Evolutionary conservation across 2,888 invertebrate genomes (phyloP).

Genomic region (Andrena haemorrhoa): DNA sequence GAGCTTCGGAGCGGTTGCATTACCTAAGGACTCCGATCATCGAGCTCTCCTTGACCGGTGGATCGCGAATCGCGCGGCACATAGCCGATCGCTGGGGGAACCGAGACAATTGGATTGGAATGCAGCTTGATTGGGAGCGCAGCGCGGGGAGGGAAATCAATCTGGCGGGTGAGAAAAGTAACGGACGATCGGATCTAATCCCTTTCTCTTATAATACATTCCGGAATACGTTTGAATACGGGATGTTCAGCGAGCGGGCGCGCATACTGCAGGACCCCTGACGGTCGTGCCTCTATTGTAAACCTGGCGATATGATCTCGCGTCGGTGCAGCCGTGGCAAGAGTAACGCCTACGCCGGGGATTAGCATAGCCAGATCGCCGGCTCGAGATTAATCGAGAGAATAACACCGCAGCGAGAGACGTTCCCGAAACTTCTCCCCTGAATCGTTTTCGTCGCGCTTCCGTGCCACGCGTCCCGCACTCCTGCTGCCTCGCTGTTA

Average conservation of each 20-base stretch:
- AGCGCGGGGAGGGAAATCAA: not conserved
- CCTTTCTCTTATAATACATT: conserved; percentile 65
- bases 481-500: not conserved
- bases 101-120: not conserved
- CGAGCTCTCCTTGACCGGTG: not conserved
- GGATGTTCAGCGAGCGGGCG: conserved; percentile 53
- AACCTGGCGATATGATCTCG: conserved; percentile 68
- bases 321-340: conserved; percentile 56
- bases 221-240: conserved; percentile 67
- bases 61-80: not conserved
- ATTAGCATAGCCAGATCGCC: conserved; percentile 70
- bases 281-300: conserved; percentile 68
- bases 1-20: not conserved
- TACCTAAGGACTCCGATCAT: not conserved
- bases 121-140: not conserved
- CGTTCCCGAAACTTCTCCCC: conserved; percentile 53
- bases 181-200: conserved; percentile 49
- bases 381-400: conserved; percentile 50
- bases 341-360: conserved; percentile 69
- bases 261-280: conserved; percentile 56
- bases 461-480: conserved; percentile 22
- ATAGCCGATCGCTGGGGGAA: not conserved
- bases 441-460: conserved; percentile 19
- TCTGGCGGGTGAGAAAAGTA: conserved; percentile 15
- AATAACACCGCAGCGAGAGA: conserved; percentile 43